Percentiles rank a stretch among this genome's conserved stretches.
Evolutionary conservation across 1,140 invertebrate genomes (phyloP).

Genomic region (Delia radicum): DNA sequence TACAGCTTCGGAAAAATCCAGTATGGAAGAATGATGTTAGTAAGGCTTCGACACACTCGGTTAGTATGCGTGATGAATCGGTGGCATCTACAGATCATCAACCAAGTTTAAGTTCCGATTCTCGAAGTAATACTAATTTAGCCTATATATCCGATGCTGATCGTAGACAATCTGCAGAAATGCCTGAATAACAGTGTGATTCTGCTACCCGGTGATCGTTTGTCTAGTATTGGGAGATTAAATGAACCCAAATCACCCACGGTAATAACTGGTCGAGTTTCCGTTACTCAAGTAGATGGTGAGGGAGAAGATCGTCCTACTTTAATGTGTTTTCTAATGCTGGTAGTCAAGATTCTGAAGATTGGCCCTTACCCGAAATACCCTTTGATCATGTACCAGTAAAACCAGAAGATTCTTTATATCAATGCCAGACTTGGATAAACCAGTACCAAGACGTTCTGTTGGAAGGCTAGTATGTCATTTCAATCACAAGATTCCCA

Average conservation of each 20-base stretch:
- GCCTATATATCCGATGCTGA: conserved; percentile 75
- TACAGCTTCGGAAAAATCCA: conserved; percentile 79
- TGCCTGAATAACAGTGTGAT: conserved; percentile 78
- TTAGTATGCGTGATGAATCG: conserved; percentile 80
- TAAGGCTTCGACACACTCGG: conserved; percentile 74
- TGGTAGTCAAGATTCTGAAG: conserved; percentile 67
- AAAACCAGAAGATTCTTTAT: conserved; percentile 44
- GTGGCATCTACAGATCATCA: conserved; percentile 79
- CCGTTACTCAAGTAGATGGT: conserved; percentile 49
- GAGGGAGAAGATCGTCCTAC: conserved; percentile 47
- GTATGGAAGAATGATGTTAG: conserved; percentile 80
- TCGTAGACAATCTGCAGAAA: conserved; percentile 75
- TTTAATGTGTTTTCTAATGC: conserved; percentile 53
- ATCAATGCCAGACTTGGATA: conserved; percentile 51
- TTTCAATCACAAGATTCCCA: conserved; percentile 63
- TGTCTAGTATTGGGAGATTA: conserved; percentile 50
- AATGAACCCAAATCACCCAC: conserved; percentile 59
- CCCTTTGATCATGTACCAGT: conserved; percentile 57
- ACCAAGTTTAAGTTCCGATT: conserved; percentile 80
- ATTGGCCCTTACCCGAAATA: conserved; percentile 69
- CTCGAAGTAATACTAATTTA: conserved; percentile 68
- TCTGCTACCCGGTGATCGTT: conserved; percentile 57
- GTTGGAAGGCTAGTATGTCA: conserved; percentile 49
- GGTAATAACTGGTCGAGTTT: conserved; percentile 51
- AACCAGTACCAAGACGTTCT: conserved; percentile 54